A percentile compares a stretch with the other conserved stretches of the same genome.
These are phyloP conservation scores for Cryptomyrus ogoouensis DNA, from an alignment of 2,113 vertebrate species.

Conservation along the genomic window DNA sequence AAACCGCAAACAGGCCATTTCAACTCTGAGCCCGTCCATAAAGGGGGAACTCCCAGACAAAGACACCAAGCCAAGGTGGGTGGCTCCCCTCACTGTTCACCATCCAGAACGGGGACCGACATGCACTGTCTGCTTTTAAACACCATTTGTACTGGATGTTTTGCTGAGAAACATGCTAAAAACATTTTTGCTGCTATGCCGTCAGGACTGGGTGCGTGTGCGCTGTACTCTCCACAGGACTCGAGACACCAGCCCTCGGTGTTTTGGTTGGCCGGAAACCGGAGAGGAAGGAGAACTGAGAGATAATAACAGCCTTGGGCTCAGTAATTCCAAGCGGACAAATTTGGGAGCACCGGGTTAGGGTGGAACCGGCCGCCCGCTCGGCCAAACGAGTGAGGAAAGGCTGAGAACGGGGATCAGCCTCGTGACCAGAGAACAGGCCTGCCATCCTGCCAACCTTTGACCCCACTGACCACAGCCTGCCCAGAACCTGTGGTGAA, in stretches of 20 bases:
- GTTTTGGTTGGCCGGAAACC: constrained; percentile 30
- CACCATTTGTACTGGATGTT: neutral
- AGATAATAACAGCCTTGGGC: constrained; percentile 57
- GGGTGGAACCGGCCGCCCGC: constrained; percentile 29
- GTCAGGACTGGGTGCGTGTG: neutral
- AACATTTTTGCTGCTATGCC: neutral
- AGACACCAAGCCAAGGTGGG: neutral
- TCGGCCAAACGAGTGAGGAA: neutral
- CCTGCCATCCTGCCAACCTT: neutral
- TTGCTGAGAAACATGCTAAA: neutral
- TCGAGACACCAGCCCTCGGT: neutral
- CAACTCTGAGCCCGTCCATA: neutral
- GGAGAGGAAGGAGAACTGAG: constrained; percentile 25
- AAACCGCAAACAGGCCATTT: neutral
- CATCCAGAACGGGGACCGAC: neutral
- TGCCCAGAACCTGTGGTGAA: neutral
- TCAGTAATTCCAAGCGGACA: constrained; percentile 51
- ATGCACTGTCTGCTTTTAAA: neutral
- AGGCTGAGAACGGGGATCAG: neutral
- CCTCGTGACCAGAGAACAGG: neutral
- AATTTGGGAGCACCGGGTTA: constrained; percentile 52
- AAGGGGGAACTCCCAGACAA: neutral
- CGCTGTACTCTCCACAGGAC: neutral
- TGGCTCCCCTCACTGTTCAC: neutral
- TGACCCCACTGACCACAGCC: neutral